Evolutionary conservation across 1,140 invertebrate genomes (phyloP).

Genomic region (Chironomus tepperi): DNA sequence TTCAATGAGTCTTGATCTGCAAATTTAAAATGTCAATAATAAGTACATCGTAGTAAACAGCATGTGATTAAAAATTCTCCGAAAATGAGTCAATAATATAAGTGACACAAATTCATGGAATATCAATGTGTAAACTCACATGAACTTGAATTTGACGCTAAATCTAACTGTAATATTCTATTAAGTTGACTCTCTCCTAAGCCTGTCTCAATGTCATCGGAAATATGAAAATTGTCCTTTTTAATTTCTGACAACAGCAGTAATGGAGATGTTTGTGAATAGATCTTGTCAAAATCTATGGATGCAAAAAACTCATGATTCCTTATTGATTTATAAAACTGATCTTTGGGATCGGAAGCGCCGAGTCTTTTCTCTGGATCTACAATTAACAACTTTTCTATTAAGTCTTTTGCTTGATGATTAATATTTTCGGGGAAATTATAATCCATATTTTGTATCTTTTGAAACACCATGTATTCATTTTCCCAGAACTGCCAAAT

Average conservation of each 20-base stretch:
- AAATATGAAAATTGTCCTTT: slow-evolving; percentile 54
- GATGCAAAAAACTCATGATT: slow-evolving; percentile 77
- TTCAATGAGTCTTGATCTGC: slow-evolving; percentile 47
- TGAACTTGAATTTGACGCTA: slow-evolving; percentile 37
- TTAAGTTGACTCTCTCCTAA: slow-evolving; percentile 71
- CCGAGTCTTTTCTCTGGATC: slow-evolving; percentile 75
- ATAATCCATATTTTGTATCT: slow-evolving; percentile 86
- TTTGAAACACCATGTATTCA: slow-evolving; percentile 96
- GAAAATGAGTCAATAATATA: neutral
- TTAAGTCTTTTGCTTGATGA: slow-evolving; percentile 72
- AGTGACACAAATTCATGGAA: too few relatives aligned
- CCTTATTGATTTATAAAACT: slow-evolving; percentile 72
- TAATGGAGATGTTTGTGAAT: slow-evolving; percentile 67
- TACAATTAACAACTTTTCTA: slow-evolving; percentile 75
- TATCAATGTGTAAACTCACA: slow-evolving; percentile 28
- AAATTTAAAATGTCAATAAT: slow-evolving; percentile 36
- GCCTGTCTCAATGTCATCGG: slow-evolving; percentile 74
- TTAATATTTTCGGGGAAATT: slow-evolving; percentile 88
- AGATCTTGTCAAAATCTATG: slow-evolving; percentile 75
- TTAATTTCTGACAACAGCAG: slow-evolving; percentile 66
- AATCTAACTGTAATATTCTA: slow-evolving; percentile 60
- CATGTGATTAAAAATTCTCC: neutral
- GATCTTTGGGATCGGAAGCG: slow-evolving; percentile 57
- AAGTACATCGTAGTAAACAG: slow-evolving; percentile 19
- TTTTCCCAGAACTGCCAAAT: slow-evolving; percentile 70